A percentile compares a stretch with the other conserved stretches of the same genome.
Evolutionary conservation across 2,797 vertebrate genomes (phyloP).

Genomic region (Microctenopoma steveboyesi): DNA sequence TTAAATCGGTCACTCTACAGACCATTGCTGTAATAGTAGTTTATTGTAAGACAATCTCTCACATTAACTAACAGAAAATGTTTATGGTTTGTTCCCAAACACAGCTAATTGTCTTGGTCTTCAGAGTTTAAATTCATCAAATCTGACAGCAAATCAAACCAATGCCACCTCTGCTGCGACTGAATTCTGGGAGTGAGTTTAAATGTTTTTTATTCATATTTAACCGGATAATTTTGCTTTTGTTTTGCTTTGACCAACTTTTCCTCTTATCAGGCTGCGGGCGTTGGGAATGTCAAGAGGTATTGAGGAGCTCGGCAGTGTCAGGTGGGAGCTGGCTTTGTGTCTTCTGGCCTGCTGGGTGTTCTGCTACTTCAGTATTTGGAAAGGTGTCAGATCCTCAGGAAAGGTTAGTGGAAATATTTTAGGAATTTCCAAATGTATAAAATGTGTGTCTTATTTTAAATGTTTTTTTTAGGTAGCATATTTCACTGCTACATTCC

Average conservation of each 20-base stretch:
- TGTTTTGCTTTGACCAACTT: too few species aligned
- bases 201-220: too few species aligned
- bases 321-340: slow-evolving; percentile 69
- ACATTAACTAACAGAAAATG: too few species aligned
- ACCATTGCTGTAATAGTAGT: too few species aligned
- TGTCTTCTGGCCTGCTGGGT: slow-evolving; percentile 63
- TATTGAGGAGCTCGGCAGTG: slow-evolving; percentile 64
- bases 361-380: slow-evolving; percentile 70
- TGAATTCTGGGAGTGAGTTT: slow-evolving; percentile 71
- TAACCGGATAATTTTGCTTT: too few species aligned
- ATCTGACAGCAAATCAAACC: slow-evolving; percentile 41
- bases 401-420: slow-evolving; percentile 52
- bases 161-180: slow-evolving; percentile 59
- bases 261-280: slow-evolving; percentile 36
- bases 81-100: too few species aligned
- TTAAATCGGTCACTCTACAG: too few species aligned
- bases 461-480: slow-evolving; percentile 45
- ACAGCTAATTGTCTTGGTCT: slow-evolving; percentile 42
- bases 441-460: too few species aligned
- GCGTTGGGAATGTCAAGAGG: slow-evolving; percentile 61
- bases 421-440: not conserved
- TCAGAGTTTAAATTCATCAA: slow-evolving; percentile 16
- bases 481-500: slow-evolving; percentile 73
- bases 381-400: slow-evolving; percentile 72
- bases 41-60: too few species aligned